Base-by-base conservation (phyloP, 2,888 invertebrate genomes). In the Eretmocerus hayati region DNA sequence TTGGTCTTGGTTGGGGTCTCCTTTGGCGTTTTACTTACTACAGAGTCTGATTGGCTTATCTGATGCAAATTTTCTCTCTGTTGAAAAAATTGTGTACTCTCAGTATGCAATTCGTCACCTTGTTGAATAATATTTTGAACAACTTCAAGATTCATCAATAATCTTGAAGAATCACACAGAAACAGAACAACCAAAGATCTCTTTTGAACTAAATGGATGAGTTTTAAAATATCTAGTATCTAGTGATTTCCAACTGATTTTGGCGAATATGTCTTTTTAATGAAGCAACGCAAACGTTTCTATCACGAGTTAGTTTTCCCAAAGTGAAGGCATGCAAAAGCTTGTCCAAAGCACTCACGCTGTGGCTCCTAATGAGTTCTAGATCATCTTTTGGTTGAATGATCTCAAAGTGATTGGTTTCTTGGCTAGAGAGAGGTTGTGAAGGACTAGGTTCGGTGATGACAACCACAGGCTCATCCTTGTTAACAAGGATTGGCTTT, bases 321-420 rank as follows among this genome's bases (percentile, higher is more conserved):
- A 33, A 40, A 36, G 21, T 36, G 31, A 23, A 44, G 23, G 11
- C 42, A 46, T 48, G 42, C 47, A 36, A 38, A 50, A 50, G 39
- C 52, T 35, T n/a, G n/a, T 32, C 40, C 30, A 38, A 30, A 35
- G 41, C 59, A 75, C 76, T 75, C 70, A 76, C 76, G 63, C 73
- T 75, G 49, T 72, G 70, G 57, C 72, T 71, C 58, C 72, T 71
- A 56, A 75, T 71, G 54, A 81, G 69, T 66, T 80, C 80, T 54
- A 80, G 69, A 55, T 87, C 87, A 75, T 90, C 90, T 76, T 89
- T 90, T 43, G 90, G 90, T 59, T 81, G 83, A 70, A 81, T 83
- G 65, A 81, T 76, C 65, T 87, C 86, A 73, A 89, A 88, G 72
- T 84, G 82, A 78, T 89, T 90, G 54, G 59, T 59, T 48, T 69